These are phyloP conservation scores for Tiphia femorata DNA, from an alignment of 2,888 invertebrate genomes.

Conservation along the genomic window DNA sequence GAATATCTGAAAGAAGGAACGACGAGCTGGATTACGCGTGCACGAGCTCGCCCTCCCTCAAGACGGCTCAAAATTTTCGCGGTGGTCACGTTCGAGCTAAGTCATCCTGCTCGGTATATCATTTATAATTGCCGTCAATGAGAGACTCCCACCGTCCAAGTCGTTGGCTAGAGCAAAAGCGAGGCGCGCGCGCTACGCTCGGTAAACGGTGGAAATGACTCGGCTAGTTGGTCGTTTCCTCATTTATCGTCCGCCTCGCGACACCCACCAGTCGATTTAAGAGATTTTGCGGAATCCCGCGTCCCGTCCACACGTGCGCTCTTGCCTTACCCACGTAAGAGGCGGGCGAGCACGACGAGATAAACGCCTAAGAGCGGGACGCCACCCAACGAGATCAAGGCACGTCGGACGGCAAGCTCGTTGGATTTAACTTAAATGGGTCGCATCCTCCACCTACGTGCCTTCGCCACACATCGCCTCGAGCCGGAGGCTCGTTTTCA, in stretches of 20 bases:
- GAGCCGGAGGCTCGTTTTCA: slow-evolving; percentile 14
- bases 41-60: too few species aligned
- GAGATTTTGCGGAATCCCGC: slow-evolving; percentile 65
- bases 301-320: slow-evolving; percentile 42
- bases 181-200: slow-evolving; percentile 14
- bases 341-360: slow-evolving; percentile 15
- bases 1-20: too few species aligned
- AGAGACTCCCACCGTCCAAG: slow-evolving; percentile 31
- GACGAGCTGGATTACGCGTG: too few species aligned
- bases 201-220: slow-evolving; percentile 61
- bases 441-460: slow-evolving; percentile 64
- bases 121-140: slow-evolving; percentile 49
- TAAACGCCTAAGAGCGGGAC: slow-evolving; percentile 23
- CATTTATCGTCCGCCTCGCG: slow-evolving; percentile 54
- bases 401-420: slow-evolving; percentile 11
- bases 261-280: slow-evolving; percentile 67
- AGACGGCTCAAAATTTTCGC: too few species aligned
- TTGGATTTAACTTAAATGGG: slow-evolving; percentile 51
- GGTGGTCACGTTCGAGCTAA: too few species aligned
- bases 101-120: slow-evolving; percentile 26
- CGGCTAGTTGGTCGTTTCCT: slow-evolving; percentile 65
- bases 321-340: slow-evolving; percentile 16
- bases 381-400: slow-evolving; percentile 38
- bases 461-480: slow-evolving; percentile 4
- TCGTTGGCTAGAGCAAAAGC: slow-evolving; percentile 32